Evolutionary conservation across 2,113 vertebrate species (phyloP).

Genomic region (Vidua macroura): DNA sequence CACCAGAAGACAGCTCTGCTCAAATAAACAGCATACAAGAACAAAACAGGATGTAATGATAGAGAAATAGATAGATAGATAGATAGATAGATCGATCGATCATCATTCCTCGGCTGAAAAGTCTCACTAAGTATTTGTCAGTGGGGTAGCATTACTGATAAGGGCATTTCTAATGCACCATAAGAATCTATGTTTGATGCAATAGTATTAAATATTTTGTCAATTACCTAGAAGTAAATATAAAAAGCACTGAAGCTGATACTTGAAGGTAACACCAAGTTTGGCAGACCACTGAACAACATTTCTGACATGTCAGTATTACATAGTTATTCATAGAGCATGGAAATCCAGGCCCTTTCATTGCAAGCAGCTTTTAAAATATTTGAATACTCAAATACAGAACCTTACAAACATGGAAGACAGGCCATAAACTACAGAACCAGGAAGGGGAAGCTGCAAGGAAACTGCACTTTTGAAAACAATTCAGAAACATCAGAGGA

Average conservation of each 20-base stretch:
- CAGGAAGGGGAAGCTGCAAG: background rate
- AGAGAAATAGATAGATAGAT: background rate
- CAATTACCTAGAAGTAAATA: background rate
- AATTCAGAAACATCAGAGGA: background rate
- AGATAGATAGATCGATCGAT: fast-evolving
- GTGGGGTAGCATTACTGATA: background rate
- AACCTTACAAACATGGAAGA: background rate
- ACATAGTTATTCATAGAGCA: background rate
- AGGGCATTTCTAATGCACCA: background rate
- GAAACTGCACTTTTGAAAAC: background rate
- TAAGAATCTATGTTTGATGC: background rate
- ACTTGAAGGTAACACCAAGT: background rate
- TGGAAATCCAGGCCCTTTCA: background rate
- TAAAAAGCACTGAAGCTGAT: background rate
- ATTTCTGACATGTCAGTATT: background rate
- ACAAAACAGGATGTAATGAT: background rate
- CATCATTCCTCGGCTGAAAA: background rate
- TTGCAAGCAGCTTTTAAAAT: background rate
- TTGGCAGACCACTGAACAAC: background rate
- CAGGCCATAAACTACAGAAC: background rate
- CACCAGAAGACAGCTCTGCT: background rate
- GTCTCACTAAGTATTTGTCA: background rate
- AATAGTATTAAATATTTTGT: background rate
- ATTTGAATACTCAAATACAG: background rate
- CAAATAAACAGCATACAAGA: background rate